Base-by-base conservation (phyloP, 2,113 vertebrate species). In the Gnathonemus longibarbis region DNA sequence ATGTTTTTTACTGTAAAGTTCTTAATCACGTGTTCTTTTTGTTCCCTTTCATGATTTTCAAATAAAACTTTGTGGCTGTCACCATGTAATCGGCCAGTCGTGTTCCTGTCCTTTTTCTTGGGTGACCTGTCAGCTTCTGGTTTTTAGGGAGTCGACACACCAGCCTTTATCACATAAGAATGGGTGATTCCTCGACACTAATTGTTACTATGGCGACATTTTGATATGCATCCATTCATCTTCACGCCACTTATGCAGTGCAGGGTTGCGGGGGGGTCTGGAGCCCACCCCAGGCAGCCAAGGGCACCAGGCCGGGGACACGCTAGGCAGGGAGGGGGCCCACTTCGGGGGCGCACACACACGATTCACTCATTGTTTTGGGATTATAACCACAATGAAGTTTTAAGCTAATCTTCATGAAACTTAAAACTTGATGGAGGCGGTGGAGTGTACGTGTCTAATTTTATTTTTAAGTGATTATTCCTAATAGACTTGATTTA, bases 401-500 rank as follows among this genome's bases (percentile, higher is more conserved):
- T 84, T 48, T 48, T 84, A 46, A 48, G 39, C 11, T 48, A 84
- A 46, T 46, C 19, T 48, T 17, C n/a, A n/a, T 45, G n/a, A 48
- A 66, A n/a, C 45, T 58, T 46, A 31, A 87, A 86, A 85, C 53
- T 86, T 48, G n/a, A 42, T 31, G 84, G 31, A 48, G 52, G 80
- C 19, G 45, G 50, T 89, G 24, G 1, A 27, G 80, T 48, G 48
- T 53, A 45, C 45, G 9, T 86, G 53, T 27, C 58, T 87, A 86
- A 46, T 90, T 87, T 91, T 90, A 90, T 90, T 89, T 93, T 91
- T 88, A 89, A 91, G 45, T 9, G 70, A 87, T 89, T 93, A 95
- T 94, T 95, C 95, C 95, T 94, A 90, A 94, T 93, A 94, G 95
- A 90, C 88, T 92, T 92, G 92, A 94, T 94, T 95, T 93, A 95